phyloP scores from a whole-genome alignment of 2,113 vertebrate genomes.

The Gobius niger region DNA sequence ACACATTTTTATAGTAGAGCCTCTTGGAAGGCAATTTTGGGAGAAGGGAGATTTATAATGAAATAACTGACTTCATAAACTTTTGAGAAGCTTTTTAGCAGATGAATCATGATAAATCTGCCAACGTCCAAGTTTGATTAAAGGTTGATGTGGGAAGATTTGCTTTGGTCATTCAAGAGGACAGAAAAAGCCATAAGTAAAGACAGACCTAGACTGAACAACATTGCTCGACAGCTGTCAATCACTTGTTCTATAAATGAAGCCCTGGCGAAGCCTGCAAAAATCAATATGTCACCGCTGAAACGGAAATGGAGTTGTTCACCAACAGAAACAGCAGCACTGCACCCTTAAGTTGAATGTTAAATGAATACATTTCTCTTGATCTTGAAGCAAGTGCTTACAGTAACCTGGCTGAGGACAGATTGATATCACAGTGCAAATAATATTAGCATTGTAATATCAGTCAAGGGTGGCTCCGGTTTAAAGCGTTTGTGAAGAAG shows the following conservation, averaged over 20 bases:
- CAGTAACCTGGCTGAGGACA: no score
- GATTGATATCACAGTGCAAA: no score
- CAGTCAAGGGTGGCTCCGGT: no score
- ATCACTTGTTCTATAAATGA: not conserved
- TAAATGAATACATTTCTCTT: not conserved
- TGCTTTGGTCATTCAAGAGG: not conserved
- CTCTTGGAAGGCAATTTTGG: constrained; percentile 23
- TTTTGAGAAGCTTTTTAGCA: not conserved
- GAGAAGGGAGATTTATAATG: constrained; percentile 4
- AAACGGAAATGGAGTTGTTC: constrained; percentile 6
- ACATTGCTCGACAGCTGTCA: not conserved
- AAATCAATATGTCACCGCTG: constrained; percentile 2
- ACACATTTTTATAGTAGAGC: constrained; percentile 29
- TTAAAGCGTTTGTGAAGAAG: no score
- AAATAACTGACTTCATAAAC: not conserved
- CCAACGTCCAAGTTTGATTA: not conserved
- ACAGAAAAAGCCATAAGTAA: not conserved
- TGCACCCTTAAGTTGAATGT: not conserved
- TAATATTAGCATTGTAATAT: no score
- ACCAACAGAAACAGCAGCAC: not conserved
- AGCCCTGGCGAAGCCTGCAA: not conserved
- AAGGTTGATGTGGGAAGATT: not conserved
- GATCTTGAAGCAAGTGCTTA: no score
- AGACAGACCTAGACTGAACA: not conserved
- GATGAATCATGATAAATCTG: constrained; percentile 22